Evolutionary conservation across 2,797 vertebrate species (phyloP), one percentile per base, ranked within the genome.

Genomic region (Phoxinus dragarum): DNA sequence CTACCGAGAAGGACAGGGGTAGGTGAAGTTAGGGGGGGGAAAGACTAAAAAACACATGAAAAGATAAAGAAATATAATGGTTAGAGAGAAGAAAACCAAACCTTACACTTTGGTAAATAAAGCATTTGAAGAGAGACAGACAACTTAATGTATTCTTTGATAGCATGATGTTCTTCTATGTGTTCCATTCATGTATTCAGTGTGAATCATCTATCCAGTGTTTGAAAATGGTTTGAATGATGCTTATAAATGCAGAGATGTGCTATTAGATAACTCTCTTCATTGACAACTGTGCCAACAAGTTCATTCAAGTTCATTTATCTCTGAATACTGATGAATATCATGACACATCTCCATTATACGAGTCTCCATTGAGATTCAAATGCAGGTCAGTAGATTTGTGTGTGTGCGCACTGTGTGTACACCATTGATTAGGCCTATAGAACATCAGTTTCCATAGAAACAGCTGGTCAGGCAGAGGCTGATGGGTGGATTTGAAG

Each of bases 361-460:
- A 88, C 71, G 36, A 81, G 84, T 52, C 67, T 66, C 80, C 77
- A 73, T 80, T 85, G 72, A 81, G 59, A 87, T 88, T 87, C 54
- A 76, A 74, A 88, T 84, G 87, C 71, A 91, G 75, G 85, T 89
- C 71, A 82, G 86, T 80, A 78, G 73, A 61, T 68, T 27, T 75
- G 54, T 83, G 44, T 83, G 61, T 78, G 56, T 17, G 77, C 44
- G 56, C 21, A 42, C 61, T 81, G 76, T 74, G 81, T 80, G 81
- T 80, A 38, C 87, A 69, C 81, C 82, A 89, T 87, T 88, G 89
- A 87, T 89, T 89, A 90, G 88, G 80, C 86, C 84, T 91, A 89
- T 88, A 91, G 91, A 90, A 90, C 88, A 83, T 79, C 87, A 86
- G 91, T 92, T 92, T 85, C 90, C 89, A 91, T 91, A 90, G 91